Conservation (phyloP, 2,113 vertebrate species). For the Callionymus lyra region DNA sequence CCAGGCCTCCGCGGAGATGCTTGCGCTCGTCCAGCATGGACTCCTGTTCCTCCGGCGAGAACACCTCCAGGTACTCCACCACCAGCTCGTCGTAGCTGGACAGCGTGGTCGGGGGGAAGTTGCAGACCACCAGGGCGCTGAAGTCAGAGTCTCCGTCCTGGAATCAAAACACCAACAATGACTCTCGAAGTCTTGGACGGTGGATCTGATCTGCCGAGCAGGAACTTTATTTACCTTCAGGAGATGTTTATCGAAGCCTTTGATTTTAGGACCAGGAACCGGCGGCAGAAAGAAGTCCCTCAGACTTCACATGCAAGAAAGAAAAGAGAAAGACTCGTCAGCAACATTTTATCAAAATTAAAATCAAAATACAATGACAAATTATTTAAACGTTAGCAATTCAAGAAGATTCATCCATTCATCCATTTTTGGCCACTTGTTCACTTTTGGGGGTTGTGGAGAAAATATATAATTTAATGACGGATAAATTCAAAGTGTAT, state of each 20-base stretch:
- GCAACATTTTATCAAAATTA: too few species aligned
- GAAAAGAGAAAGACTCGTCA: neutral
- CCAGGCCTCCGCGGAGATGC: conserved; percentile 31
- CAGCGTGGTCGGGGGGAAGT: conserved; percentile 71
- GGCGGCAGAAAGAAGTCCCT: conserved; percentile 81
- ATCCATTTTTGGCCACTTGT: too few species aligned
- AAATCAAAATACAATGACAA: too few species aligned
- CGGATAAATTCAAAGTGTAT: too few species aligned
- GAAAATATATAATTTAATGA: too few species aligned
- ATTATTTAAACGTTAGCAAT: too few species aligned
- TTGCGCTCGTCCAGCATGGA: conserved; percentile 67
- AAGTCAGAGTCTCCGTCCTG: conserved; percentile 81
- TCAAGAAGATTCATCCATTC: too few species aligned
- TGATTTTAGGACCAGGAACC: conserved; percentile 91
- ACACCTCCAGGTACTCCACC: conserved; percentile 84
- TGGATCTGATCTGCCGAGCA: too few species aligned
- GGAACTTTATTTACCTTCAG: conserved; percentile 78
- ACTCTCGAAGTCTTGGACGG: too few species aligned
- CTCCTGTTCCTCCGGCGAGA: conserved; percentile 71
- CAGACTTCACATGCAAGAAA: conserved; percentile 65
- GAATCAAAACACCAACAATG: conserved; percentile 24
- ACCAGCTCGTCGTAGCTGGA: conserved; percentile 77
- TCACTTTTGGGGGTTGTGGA: too few species aligned
- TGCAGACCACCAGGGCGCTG: conserved; percentile 74
- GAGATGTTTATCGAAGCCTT: conserved; percentile 84